Evolutionary conservation across 2,113 vertebrate genomes (phyloP).

Genomic region (Cyphomyrus discorhynchus): DNA sequence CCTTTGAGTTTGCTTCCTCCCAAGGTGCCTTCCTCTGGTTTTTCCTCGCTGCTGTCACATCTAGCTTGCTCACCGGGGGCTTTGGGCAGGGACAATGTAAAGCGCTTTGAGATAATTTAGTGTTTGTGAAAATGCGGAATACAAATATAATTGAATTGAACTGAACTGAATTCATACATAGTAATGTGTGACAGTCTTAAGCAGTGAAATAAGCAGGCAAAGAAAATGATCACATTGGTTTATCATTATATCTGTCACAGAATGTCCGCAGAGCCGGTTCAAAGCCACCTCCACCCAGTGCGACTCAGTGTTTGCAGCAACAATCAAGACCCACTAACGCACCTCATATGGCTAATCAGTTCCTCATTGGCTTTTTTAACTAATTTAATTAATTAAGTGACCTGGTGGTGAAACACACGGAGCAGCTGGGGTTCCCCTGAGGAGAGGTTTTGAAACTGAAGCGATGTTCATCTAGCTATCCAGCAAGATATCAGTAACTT

Average conservation of each 20-base stretch:
- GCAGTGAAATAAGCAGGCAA: neutral
- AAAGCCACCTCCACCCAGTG: no score
- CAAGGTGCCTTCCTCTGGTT: neutral
- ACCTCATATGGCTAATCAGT: neutral
- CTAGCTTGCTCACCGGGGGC: neutral
- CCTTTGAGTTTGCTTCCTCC: neutral
- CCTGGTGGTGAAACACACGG: neutral
- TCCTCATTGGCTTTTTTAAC: neutral
- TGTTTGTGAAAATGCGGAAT: neutral
- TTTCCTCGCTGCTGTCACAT: neutral
- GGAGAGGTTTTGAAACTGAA: neutral
- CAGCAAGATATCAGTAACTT: neutral
- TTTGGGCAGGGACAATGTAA: neutral
- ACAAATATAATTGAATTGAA: neutral
- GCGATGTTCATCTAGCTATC: neutral
- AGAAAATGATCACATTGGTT: no score
- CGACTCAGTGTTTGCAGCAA: no score
- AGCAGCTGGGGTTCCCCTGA: neutral
- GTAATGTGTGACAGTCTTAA: neutral
- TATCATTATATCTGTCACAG: no score
- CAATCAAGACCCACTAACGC: neutral
- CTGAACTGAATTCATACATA: neutral
- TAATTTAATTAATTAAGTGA: neutral
- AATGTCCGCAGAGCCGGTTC: no score
- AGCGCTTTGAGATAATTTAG: neutral